Base-by-base conservation (phyloP, 2,113 vertebrate species). In the Cottus gobio region DNA sequence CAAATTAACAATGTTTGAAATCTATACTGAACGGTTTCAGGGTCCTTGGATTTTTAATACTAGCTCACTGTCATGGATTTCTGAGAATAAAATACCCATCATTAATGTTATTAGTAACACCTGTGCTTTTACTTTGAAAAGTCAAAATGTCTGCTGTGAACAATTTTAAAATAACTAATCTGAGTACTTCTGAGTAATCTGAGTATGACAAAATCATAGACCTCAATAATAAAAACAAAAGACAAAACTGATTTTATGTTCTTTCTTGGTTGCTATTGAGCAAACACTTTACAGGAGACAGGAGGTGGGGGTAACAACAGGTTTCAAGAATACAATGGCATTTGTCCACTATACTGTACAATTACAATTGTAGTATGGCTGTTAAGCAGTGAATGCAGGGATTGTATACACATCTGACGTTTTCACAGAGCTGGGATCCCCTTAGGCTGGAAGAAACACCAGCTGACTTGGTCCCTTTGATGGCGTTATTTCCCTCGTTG, bases 211-310 rank as follows among this genome's bases (percentile, higher is more conserved):
- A 65, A 77, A 46, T 52, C 18, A 66, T 1, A 71, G 12, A 50
- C 20, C 57, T 62, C 28, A 61, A 42, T 1, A 89, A 92, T 89
- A 95, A 95, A 84, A 68, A 93, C 91, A 93, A 86, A 87, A 95
- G 92, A 90, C 95, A 91, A 84, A 84, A 89, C 83, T 64, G 36
- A 52, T 58, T 87, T 90, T 73, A 96, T 96, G 94, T 94, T 92
- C 87, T 96, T 80, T 75, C 81, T 92, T 91, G 77, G 90, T 92
- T 93, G 94, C 94, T 94, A 94, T 91, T 92, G 82, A 88, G 93
- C 95, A 96, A 97, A 97, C 95, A 97, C 93, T 96, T 95, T 58
- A 93, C 52, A 56, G n/a, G 83, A 85, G 78, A 88, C 85, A 83
- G 89, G 80, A 79, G 83, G 37, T 83, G 83, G 86, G 83, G 85